A percentile compares a stretch with the other conserved stretches of the same genome.
Evolutionary conservation across 53 echinoderm and acorn worm genomes (phyloP).

Genomic region (Holothuria leucospilota): DNA sequence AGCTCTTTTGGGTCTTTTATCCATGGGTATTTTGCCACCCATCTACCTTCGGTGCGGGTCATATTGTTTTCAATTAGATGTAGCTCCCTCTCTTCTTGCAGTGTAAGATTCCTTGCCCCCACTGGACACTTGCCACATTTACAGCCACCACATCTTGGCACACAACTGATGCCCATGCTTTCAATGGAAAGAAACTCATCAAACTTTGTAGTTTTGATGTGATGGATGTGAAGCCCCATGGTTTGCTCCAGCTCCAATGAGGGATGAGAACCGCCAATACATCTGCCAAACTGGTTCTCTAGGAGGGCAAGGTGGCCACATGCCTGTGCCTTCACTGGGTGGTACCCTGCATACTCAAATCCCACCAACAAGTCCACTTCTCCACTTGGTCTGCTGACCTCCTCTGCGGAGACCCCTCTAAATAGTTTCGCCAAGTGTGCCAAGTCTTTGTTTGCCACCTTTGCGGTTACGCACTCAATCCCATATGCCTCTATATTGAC

Average conservation of each 20-base stretch:
- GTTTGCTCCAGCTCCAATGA: slow-evolving; percentile 34
- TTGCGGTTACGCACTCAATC: slow-evolving; percentile 56
- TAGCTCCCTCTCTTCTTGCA: slow-evolving; percentile 45
- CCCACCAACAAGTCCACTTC: slow-evolving; percentile 63
- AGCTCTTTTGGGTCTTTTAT: no score
- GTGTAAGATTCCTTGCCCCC: slow-evolving; percentile 43
- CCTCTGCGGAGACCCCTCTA: neutral
- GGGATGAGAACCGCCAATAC: slow-evolving; percentile 49
- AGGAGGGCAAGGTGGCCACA: slow-evolving; percentile 48
- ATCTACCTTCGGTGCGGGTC: neutral
- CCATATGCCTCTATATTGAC: slow-evolving; percentile 53
- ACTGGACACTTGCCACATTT: slow-evolving; percentile 53
- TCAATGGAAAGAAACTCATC: slow-evolving; percentile 61
- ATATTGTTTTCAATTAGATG: slow-evolving; percentile 46
- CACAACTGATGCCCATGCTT: slow-evolving; percentile 64
- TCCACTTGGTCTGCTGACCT: slow-evolving; percentile 50
- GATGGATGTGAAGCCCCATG: slow-evolving; percentile 29
- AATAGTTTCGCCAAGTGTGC: slow-evolving; percentile 27
- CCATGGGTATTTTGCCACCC: slow-evolving; percentile 53
- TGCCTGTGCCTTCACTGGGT: slow-evolving; percentile 36
- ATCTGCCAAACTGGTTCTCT: slow-evolving; percentile 52
- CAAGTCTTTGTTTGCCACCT: slow-evolving; percentile 40
- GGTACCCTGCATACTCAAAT: slow-evolving; percentile 61
- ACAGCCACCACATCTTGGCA: slow-evolving; percentile 49
- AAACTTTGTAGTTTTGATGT: slow-evolving; percentile 45